Evolutionary conservation across 2,888 invertebrate species (phyloP).

Genomic region (Morpho helenor): DNA sequence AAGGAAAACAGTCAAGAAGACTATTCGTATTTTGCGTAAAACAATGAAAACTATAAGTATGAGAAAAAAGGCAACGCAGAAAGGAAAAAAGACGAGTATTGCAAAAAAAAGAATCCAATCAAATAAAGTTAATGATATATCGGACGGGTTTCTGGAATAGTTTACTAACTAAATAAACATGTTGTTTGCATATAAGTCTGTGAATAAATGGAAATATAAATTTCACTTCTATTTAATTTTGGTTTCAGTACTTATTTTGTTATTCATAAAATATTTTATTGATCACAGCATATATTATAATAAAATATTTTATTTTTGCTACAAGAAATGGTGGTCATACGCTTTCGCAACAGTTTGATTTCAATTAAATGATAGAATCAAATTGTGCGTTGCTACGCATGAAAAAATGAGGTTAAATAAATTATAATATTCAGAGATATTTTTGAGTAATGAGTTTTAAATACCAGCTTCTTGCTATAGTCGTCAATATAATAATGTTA

Average conservation of each 20-base stretch:
- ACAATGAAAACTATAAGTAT: conserved; percentile 16
- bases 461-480: not conserved
- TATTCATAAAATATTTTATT: not conserved
- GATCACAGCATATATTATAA: not conserved
- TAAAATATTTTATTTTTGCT: not conserved
- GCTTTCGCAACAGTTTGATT: no score
- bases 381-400: not conserved
- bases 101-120: not conserved
- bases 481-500: not conserved
- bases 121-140: conserved; percentile 26
- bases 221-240: no score
- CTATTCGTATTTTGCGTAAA: not conserved
- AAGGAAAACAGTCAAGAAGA: not conserved
- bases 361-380: no score
- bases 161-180: conserved; percentile 1
- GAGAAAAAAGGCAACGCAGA: conserved; percentile 1
- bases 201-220: no score
- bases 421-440: no score
- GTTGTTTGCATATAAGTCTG: no score
- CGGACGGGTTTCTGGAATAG: conserved; percentile 40
- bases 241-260: not conserved
- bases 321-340: no score
- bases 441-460: not conserved
- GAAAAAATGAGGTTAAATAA: no score
- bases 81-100: not conserved